Percentiles rank a stretch among this genome's conserved stretches.
Evolutionary conservation across 2,797 vertebrate species (phyloP).

Genomic region (Sebastes steindachneri): DNA sequence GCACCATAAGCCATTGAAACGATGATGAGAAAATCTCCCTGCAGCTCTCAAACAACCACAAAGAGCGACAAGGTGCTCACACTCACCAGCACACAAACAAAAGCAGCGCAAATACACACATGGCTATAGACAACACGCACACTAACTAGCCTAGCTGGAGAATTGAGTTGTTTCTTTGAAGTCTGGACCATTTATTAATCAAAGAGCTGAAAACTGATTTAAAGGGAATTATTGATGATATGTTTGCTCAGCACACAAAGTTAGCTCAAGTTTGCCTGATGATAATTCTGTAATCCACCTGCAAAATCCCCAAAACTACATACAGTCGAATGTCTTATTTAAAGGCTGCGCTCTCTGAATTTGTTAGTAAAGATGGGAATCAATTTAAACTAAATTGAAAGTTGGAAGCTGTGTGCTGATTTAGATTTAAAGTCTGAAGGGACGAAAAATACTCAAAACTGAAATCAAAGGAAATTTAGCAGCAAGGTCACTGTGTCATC

Average conservation of each 20-base stretch:
- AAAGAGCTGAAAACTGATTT: slow-evolving; percentile 26
- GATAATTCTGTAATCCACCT: not conserved
- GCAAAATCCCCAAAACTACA: not conserved
- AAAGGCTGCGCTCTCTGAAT: not conserved
- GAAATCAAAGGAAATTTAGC: not conserved
- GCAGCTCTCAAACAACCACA: not conserved
- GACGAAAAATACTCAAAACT: not conserved
- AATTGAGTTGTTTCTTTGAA: slow-evolving; percentile 30
- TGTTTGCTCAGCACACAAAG: not conserved
- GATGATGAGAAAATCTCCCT: slow-evolving; percentile 26
- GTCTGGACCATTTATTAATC: slow-evolving; percentile 31
- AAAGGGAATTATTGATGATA: slow-evolving; percentile 53
- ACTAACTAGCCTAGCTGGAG: not conserved
- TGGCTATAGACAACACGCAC: not conserved
- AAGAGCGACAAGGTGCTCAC: not conserved
- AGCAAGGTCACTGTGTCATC: not conserved
- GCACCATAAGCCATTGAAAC: slow-evolving; percentile 40
- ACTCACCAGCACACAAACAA: slow-evolving; percentile 3
- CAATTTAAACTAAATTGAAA: not conserved
- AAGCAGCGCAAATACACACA: not conserved
- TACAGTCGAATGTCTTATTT: not conserved
- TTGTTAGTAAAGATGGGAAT: not conserved
- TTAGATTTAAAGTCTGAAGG: not conserved
- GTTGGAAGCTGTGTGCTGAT: not conserved
- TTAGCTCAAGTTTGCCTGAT: not conserved